phyloP scores from a whole-genome alignment of 2,888 invertebrate species.

The Rosalia funebris region DNA sequence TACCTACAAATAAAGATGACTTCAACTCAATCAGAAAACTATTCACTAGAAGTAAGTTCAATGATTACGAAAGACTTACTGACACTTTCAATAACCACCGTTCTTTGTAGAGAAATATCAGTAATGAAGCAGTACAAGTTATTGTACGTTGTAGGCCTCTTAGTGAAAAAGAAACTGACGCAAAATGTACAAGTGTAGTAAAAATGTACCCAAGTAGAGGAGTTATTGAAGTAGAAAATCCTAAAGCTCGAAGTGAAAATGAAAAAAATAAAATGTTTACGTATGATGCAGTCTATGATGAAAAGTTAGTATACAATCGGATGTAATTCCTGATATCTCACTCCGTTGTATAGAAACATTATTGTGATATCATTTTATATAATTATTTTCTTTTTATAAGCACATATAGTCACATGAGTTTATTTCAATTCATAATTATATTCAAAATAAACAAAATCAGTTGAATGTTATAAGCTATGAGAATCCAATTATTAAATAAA shows the following conservation, averaged over 20 bases:
- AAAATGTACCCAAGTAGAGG: slow-evolving; percentile 87
- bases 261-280: slow-evolving; percentile 93
- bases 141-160: slow-evolving; percentile 97
- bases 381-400: no score
- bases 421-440: no score
- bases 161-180: slow-evolving; percentile 83
- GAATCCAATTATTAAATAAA: no score
- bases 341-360: no score
- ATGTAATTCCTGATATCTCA: no score
- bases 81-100: no score
- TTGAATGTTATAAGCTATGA: no score
- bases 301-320: slow-evolving; percentile 68
- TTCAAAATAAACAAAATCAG: no score
- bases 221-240: slow-evolving; percentile 89
- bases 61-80: slow-evolving; percentile 17
- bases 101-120: slow-evolving; percentile 43
- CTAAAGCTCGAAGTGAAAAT: slow-evolving; percentile 73
- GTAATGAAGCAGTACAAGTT: slow-evolving; percentile 92
- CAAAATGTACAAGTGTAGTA: slow-evolving; percentile 82
- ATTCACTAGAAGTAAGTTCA: slow-evolving; percentile 35
- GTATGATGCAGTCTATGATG: slow-evolving; percentile 97
- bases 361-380: no score
- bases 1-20: slow-evolving; percentile 44
- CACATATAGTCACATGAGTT: no score
- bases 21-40: slow-evolving; percentile 37